phyloP scores from a whole-genome alignment of 2,113 vertebrate species.

The Pseudorectes ferrugineus region DNA sequence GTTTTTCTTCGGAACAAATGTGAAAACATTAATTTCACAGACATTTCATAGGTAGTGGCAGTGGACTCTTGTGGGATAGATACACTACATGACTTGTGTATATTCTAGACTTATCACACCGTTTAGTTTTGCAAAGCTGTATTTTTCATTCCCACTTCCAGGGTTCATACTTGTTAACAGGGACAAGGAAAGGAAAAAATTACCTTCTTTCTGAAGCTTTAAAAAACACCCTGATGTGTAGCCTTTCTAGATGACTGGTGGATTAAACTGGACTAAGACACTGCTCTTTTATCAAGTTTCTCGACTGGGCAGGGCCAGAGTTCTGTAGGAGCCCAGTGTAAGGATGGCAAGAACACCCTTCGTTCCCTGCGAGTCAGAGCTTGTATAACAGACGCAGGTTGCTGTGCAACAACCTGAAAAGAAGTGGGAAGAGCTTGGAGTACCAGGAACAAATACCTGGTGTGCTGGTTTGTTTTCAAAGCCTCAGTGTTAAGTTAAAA shows the following conservation, averaged over 20 bases:
- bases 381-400: neutral
- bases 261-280: neutral
- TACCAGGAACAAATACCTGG: neutral
- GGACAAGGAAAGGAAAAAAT: neutral
- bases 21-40: neutral
- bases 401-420: conserved; percentile 17
- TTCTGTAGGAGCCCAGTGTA: neutral
- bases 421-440: neutral
- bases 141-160: neutral
- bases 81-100: neutral
- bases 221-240: neutral
- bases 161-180: neutral
- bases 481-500: neutral
- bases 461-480: neutral
- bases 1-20: neutral
- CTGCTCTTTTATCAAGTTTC: neutral
- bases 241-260: neutral
- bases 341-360: neutral
- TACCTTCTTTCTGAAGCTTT: neutral
- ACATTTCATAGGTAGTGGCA: neutral
- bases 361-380: neutral
- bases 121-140: neutral
- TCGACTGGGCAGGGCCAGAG: neutral
- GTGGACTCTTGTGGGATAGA: neutral
- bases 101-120: neutral